Evolutionary conservation across 2,888 invertebrate species (phyloP), one percentile per base, ranked within the genome.

Genomic region (Caenorhabditis angaria): DNA sequence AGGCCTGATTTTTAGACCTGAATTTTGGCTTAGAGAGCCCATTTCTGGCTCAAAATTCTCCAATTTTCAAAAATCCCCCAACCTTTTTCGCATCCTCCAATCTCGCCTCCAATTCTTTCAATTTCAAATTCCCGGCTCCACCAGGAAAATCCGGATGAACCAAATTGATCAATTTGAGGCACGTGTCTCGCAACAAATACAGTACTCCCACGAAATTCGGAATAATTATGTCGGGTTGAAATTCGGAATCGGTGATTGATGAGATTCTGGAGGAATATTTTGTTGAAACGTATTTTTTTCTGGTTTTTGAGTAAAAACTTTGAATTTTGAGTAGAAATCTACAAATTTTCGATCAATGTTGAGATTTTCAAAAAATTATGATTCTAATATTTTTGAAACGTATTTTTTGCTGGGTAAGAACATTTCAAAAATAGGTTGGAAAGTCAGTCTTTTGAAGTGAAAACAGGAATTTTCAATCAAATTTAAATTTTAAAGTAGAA

Each of bases 131-230:
- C 27, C 18, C 12, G 20, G 20, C 18, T n/a, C 55, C 32, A 18
- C 3, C 12, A 3, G 22, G 20, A 1, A 56, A 1, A 5, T 20
- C 53, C 2, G 71, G 71, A 48, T 61, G 67, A 56, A 94, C 94
- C 58, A 94, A 89, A 86, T 94, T 93, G 10, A 94, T 93, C 12
- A 95, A 90, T 0, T 94, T 94, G 22, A 94, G 89, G 82, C 93
- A 93, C 5, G 93, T 92, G 73, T 93, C 76, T 29, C 61, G 5
- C 24, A 61, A 20, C 28, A 72, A 61, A 47, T 62, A 47, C 12
- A 72, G 24, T 3, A 57, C 61, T 3, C 24, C 14, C 35, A 65
- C 67, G 28, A 72, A 68, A 41, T 72, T 60, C 25, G 67, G 61
- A 4, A 51, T 20, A 24, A 72, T 58, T 18, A 71, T n/a, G 18